Evolutionary conservation across 2,888 invertebrate species (phyloP), one percentile per base, ranked within the genome.

Genomic region (Petrolisthes manimaculis): DNA sequence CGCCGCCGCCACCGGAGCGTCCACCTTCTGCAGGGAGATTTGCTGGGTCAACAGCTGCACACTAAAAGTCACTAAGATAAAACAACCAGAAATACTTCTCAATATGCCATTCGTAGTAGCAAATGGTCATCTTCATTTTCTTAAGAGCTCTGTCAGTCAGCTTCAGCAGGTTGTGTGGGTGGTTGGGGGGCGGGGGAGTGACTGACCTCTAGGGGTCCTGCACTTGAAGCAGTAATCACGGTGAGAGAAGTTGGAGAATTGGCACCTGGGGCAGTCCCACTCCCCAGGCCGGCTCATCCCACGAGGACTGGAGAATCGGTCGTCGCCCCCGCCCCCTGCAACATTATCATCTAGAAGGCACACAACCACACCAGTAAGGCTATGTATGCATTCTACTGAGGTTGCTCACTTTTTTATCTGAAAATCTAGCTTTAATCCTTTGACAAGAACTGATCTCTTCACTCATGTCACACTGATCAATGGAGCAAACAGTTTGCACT

Each of bases 171-270:
- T 21, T 6, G 54, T 51, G 6, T 61, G 37, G 81, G 55, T 8
- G 80, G 80, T n/a, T 54, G 78, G 78, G 56, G 56, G 80, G 56
- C 37, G 56, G 67, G 61, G 37, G 24, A 81, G 81, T 6, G 81
- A 88, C 88, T 71, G 84, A 88, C 88, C 88, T 88, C 88, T 84
- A 37, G 80, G 88, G 84, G 75, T 61, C 80, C 84, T 88, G 88
- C 88, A 88, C 71, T 81, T 88, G 80, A 84, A 84, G 88, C 88
- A 88, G 88, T 77, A 88, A 71, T 84, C 88, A 56, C 88, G 84
- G 80, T 88, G 88, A 56, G 88, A 84, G 84, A 84, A 88, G 88
- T 88, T 88, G 88, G 81, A 81, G 84, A 88, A 88, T 81, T 81
- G 84, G 81, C 88, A 88, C 54, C 81, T 67, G 75, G 88, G 88